phyloP scores from a whole-genome alignment of 1,140 invertebrate genomes.

The Nymphalis io region DNA sequence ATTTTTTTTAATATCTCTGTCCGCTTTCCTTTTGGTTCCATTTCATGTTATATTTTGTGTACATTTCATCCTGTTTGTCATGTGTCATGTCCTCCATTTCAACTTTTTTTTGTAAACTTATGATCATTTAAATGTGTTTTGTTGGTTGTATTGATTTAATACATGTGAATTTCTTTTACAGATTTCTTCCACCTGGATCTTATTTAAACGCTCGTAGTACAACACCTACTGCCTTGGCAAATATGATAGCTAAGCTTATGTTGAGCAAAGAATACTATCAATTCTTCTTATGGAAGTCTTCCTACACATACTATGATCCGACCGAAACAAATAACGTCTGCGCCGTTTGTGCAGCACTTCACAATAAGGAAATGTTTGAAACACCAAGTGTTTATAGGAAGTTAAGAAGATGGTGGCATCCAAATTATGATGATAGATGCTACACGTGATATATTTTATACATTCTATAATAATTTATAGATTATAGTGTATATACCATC shows the following conservation, averaged over 20 bases:
- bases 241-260: conserved; percentile 47
- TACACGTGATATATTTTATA: conserved; percentile 1
- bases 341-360: conserved; percentile 54
- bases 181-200: conserved; percentile 66
- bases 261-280: conserved; percentile 46
- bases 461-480: not conserved
- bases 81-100: too few relatives aligned
- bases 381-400: conserved; percentile 45
- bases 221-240: conserved; percentile 43
- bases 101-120: too few relatives aligned
- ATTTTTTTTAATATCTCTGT: too few relatives aligned
- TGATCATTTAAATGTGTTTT: too few relatives aligned
- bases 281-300: conserved; percentile 62
- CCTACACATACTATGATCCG: conserved; percentile 55
- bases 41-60: too few relatives aligned
- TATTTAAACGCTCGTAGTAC: conserved; percentile 55
- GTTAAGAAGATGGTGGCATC: conserved; percentile 66
- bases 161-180: conserved; percentile 36
- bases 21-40: too few relatives aligned
- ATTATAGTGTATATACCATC: not conserved
- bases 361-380: conserved; percentile 46
- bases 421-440: conserved; percentile 51
- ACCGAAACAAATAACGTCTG: conserved; percentile 47
- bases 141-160: not conserved
- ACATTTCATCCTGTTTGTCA: too few relatives aligned